Percentiles rank a stretch among this genome's conserved stretches.
These are phyloP conservation scores for Ursus arctos DNA, from an alignment of 2,113 vertebrate genomes.

Conservation along the genomic window DNA sequence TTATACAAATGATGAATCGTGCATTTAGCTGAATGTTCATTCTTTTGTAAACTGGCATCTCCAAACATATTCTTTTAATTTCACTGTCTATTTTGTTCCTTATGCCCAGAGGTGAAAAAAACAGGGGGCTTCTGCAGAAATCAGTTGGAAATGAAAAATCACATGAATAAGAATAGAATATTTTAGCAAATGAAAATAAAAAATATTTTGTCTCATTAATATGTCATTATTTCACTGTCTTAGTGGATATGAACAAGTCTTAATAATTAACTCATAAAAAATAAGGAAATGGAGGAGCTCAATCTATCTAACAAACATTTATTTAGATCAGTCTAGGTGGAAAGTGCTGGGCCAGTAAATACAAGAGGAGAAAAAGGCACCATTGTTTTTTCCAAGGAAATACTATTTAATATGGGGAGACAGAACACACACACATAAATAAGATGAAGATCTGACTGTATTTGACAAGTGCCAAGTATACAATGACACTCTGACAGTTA, in stretches of 20 bases:
- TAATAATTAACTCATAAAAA: slow-evolving; percentile 37
- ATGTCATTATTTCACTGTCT: neutral
- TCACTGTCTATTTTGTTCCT: neutral
- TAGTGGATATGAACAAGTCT: neutral
- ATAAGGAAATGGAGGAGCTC: neutral
- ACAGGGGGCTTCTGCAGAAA: neutral
- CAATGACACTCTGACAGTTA: neutral
- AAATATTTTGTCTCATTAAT: neutral
- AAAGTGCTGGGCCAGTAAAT: neutral
- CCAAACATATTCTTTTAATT: slow-evolving; percentile 10
- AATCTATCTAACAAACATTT: neutral
- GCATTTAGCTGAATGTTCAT: slow-evolving; percentile 23
- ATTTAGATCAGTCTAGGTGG: neutral
- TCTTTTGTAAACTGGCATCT: neutral
- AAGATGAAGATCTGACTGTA: neutral
- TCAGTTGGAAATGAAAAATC: neutral
- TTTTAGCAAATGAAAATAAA: slow-evolving; percentile 23
- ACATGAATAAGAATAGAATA: neutral
- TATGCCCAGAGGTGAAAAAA: neutral
- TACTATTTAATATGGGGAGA: neutral
- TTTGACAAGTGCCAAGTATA: neutral
- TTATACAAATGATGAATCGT: neutral
- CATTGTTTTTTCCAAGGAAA: neutral
- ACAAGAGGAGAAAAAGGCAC: neutral
- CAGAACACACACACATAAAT: neutral